phyloP scores from a whole-genome alignment of 2,797 vertebrate species.

The Oreochromis grahami region DNA sequence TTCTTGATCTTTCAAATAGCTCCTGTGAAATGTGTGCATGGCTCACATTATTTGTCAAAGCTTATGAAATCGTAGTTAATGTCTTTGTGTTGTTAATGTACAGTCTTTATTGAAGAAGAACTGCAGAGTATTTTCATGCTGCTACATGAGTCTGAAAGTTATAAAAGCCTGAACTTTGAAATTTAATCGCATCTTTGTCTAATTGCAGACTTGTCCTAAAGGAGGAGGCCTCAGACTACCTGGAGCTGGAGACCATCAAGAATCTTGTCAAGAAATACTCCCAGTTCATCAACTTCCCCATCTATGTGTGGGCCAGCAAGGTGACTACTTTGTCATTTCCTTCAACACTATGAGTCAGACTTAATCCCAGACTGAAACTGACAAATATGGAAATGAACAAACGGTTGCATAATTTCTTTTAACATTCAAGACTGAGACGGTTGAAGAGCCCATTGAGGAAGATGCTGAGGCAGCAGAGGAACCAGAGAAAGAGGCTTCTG shows the following conservation, averaged over 20 bases:
- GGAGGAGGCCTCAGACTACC: slow-evolving; percentile 96
- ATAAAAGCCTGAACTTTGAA: background rate
- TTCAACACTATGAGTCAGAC: background rate
- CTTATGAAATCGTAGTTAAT: background rate
- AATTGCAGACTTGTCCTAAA: slow-evolving; percentile 88
- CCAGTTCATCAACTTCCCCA: slow-evolving; percentile 99
- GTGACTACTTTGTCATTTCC: slow-evolving; percentile 60
- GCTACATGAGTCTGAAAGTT: background rate
- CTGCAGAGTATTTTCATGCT: background rate
- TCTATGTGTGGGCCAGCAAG: slow-evolving; percentile 99
- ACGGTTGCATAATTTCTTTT: background rate
- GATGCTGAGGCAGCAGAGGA: slow-evolving; percentile 85
- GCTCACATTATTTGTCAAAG: background rate
- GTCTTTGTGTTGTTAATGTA: background rate
- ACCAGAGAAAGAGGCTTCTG: slow-evolving; percentile 86
- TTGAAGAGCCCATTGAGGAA: slow-evolving; percentile 96
- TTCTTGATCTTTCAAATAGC: background rate
- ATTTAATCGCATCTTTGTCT: background rate
- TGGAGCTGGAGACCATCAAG: slow-evolving; percentile 97
- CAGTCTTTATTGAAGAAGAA: background rate
- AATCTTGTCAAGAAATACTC: slow-evolving; percentile 96
- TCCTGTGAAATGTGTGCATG: background rate
- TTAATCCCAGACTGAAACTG: background rate
- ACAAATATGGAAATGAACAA: background rate
- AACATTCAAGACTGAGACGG: slow-evolving; percentile 86